These are phyloP conservation scores for Bombyx mandarina DNA, from an alignment of 1,140 invertebrate genomes.

Conservation along the genomic window DNA sequence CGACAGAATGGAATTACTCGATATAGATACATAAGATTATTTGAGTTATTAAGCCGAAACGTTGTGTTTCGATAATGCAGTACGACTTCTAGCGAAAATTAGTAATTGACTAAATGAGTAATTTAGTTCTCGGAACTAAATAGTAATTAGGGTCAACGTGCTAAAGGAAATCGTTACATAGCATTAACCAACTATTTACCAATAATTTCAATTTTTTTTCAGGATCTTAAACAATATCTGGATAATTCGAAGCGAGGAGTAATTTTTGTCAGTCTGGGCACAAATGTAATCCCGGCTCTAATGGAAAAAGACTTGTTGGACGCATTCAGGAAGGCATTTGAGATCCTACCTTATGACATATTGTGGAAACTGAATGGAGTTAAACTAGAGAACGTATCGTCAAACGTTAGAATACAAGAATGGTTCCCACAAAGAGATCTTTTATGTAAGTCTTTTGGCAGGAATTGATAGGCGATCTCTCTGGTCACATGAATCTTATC, in stretches of 20 bases:
- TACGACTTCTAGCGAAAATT: too few relatives aligned
- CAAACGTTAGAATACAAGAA: slow-evolving; percentile 69
- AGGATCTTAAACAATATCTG: slow-evolving; percentile 6
- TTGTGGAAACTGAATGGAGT: slow-evolving; percentile 61
- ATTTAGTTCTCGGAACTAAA: too few relatives aligned
- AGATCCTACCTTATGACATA: slow-evolving; percentile 43
- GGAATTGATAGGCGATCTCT: too few relatives aligned
- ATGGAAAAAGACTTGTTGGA: slow-evolving; percentile 14
- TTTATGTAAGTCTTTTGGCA: slow-evolving; percentile 28
- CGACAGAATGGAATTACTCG: too few relatives aligned
- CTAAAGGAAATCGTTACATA: too few relatives aligned
- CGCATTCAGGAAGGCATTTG: slow-evolving; percentile 36
- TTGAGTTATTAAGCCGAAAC: too few relatives aligned
- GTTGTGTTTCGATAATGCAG: too few relatives aligned
- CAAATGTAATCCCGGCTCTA: slow-evolving; percentile 19
- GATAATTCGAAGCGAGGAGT: slow-evolving; percentile 12
- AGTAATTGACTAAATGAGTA: too few relatives aligned
- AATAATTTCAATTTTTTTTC: neutral
- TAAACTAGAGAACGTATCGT: slow-evolving; percentile 20
- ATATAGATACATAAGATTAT: too few relatives aligned
- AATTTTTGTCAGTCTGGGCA: slow-evolving; percentile 39
- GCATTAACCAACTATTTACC: neutral
- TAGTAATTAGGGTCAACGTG: too few relatives aligned
- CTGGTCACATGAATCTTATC: too few relatives aligned
- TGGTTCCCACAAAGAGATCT: slow-evolving; percentile 76